These are phyloP conservation scores for Empis stercorea DNA, from an alignment of 2,888 invertebrate genomes.

Conservation along the genomic window DNA sequence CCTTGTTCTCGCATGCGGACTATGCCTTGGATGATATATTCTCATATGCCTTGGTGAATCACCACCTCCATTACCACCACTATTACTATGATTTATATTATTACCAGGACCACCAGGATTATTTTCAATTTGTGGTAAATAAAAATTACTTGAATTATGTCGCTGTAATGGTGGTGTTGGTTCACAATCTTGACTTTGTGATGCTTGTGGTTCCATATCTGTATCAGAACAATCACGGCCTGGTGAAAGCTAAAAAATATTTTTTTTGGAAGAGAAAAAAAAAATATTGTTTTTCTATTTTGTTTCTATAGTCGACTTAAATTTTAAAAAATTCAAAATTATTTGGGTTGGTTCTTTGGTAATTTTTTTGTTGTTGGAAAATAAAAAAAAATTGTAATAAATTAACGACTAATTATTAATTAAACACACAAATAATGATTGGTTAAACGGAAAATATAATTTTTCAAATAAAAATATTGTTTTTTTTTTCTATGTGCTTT, in stretches of 20 bases:
- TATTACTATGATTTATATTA: slow-evolving; percentile 17
- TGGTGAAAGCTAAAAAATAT: slow-evolving; percentile 61
- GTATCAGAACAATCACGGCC: slow-evolving; percentile 71
- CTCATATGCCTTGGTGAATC: slow-evolving; percentile 41
- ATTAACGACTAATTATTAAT: too few relatives aligned
- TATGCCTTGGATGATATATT: slow-evolving; percentile 47
- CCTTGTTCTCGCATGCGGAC: slow-evolving; percentile 68
- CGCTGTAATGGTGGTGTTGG: slow-evolving; percentile 80
- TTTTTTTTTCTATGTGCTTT: too few relatives aligned
- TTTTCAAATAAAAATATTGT: too few relatives aligned
- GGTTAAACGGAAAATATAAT: too few relatives aligned
- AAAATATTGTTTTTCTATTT: slow-evolving; percentile 4
- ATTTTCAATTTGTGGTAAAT: slow-evolving; percentile 54
- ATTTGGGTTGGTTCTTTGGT: too few relatives aligned
- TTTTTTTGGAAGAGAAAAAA: slow-evolving; percentile 11
- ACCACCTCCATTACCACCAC: slow-evolving; percentile 25
- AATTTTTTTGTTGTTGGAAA: too few relatives aligned
- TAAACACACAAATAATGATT: too few relatives aligned
- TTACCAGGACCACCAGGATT: slow-evolving; percentile 16
- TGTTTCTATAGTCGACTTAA: neutral
- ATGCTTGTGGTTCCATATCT: slow-evolving; percentile 79
- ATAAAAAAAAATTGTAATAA: too few relatives aligned
- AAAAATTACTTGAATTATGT: slow-evolving; percentile 78
- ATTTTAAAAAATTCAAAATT: neutral
- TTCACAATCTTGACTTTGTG: slow-evolving; percentile 85